phyloP scores from a whole-genome alignment of 2,888 invertebrate species.

The Balanococcus diminutus region DNA sequence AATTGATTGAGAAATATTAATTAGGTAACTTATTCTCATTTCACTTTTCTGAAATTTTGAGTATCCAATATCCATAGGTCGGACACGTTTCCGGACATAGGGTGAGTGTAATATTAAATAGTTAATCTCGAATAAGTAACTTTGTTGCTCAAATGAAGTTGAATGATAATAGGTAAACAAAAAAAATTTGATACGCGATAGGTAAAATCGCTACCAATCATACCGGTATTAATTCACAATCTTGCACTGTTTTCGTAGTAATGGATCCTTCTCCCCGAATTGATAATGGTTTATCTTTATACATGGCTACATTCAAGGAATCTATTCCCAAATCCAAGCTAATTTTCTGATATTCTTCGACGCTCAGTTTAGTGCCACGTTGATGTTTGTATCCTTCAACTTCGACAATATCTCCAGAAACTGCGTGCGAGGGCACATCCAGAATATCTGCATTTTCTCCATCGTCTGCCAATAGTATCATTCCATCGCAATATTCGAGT shows the following conservation, averaged over 20 bases:
- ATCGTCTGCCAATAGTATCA: constrained; percentile 93
- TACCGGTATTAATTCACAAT: neutral
- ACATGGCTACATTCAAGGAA: constrained; percentile 74
- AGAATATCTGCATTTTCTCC: constrained; percentile 81
- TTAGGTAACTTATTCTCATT: no score
- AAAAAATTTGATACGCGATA: no score
- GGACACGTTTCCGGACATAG: no score
- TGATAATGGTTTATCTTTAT: constrained; percentile 72
- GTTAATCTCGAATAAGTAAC: no score
- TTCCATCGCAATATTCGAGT: constrained; percentile 74
- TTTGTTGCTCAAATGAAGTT: no score
- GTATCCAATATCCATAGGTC: no score
- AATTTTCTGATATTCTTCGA: constrained; percentile 78
- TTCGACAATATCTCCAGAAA: constrained; percentile 71
- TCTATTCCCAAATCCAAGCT: constrained; percentile 83
- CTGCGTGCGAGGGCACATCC: constrained; percentile 70
- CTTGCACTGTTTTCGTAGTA: neutral
- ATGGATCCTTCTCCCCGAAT: constrained; percentile 75
- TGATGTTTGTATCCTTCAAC: constrained; percentile 67
- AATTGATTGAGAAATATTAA: no score
- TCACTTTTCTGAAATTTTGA: no score
- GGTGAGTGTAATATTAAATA: no score
- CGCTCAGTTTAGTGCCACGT: constrained; percentile 79
- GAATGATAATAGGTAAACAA: no score
- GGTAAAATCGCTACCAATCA: neutral